These are phyloP conservation scores for Pseudobourletiella spinata DNA, from an alignment of 1,140 invertebrate genomes.

Conservation along the genomic window DNA sequence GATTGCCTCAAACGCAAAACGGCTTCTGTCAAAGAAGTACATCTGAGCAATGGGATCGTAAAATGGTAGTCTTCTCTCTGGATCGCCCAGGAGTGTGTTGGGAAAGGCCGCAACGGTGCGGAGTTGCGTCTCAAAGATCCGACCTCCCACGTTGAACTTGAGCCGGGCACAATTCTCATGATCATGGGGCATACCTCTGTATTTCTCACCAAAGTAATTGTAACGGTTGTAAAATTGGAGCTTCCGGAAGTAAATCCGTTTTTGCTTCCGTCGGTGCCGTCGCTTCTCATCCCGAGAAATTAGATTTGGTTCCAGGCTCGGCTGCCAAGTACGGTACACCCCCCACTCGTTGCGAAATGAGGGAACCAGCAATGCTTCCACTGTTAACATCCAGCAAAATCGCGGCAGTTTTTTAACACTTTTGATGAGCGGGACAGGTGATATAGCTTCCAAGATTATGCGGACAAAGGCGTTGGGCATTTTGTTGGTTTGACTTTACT, in stretches of 20 bases:
- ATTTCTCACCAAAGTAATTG: not conserved
- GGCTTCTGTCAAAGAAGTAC: conserved; percentile 33
- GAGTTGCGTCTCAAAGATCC: conserved; percentile 49
- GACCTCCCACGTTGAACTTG: conserved; percentile 38
- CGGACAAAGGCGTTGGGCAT: not conserved
- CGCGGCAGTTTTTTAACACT: not conserved
- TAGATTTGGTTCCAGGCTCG: not conserved
- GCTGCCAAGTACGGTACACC: not conserved
- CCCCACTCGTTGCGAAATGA: conserved; percentile 7
- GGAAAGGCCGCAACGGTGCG: conserved; percentile 49
- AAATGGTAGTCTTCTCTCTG: conserved; percentile 41
- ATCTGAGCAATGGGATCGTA: conserved; percentile 15
- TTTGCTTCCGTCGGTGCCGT: not conserved
- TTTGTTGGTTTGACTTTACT: not conserved
- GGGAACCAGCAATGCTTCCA: conserved; percentile 15
- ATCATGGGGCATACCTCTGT: not conserved
- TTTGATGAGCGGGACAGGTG: no score
- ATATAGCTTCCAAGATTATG: not conserved
- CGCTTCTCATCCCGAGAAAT: not conserved
- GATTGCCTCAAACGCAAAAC: conserved; percentile 40
- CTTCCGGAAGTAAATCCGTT: not conserved
- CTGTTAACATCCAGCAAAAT: not conserved
- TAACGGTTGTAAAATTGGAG: not conserved
- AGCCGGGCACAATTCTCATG: conserved; percentile 16
- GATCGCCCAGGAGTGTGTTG: conserved; percentile 48